Evolutionary conservation across 2,797 vertebrate species (phyloP).

Genomic region (Rhynchonycteris naso): DNA sequence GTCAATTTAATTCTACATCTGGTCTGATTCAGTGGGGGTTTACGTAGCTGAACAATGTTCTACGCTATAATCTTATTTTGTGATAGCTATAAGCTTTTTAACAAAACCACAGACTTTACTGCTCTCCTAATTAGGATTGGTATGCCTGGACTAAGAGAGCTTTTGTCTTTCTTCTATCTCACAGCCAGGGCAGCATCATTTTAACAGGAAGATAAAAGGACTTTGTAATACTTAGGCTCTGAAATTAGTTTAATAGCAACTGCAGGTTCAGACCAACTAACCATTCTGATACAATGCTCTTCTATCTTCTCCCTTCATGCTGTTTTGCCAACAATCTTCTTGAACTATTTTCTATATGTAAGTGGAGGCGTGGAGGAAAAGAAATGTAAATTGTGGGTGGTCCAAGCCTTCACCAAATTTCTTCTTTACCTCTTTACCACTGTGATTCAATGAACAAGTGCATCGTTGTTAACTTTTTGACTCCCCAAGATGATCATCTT

Average conservation of each 20-base stretch:
- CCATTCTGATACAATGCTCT: background rate
- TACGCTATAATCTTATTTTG: background rate
- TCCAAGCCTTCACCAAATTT: background rate
- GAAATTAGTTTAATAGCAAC: background rate
- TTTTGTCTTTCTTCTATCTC: background rate
- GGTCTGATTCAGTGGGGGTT: background rate
- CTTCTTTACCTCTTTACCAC: background rate
- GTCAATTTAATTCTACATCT: background rate
- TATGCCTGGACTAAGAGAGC: background rate
- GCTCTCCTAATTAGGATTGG: background rate
- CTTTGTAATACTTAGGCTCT: background rate
- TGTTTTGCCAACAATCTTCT: background rate
- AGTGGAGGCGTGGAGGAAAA: background rate
- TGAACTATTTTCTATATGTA: background rate
- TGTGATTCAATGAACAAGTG: background rate
- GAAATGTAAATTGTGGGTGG: background rate
- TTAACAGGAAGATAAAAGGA: constrained; percentile 8
- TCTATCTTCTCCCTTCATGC: background rate
- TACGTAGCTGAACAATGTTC: background rate
- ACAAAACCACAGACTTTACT: background rate
- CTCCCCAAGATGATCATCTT: background rate
- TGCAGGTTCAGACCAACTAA: background rate
- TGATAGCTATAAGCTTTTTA: background rate
- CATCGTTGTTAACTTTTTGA: background rate
- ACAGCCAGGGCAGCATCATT: background rate